Evolutionary conservation across 1,140 invertebrate species (phyloP).

Genomic region (Cylas formicarius): DNA sequence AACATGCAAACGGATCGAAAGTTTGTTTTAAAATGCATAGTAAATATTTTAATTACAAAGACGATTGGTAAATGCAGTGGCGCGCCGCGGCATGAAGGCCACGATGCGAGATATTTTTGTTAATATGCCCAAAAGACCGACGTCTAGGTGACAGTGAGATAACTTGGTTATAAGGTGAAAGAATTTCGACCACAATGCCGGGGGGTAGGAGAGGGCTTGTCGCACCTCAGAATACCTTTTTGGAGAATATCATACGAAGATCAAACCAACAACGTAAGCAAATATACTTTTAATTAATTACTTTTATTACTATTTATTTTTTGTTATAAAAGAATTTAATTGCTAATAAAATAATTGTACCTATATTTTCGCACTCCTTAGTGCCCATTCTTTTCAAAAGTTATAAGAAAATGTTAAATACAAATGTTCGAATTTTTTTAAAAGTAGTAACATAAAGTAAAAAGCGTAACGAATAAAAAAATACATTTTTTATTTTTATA

Average conservation of each 20-base stretch:
- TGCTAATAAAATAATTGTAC: too few species aligned
- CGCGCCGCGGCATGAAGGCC: neutral
- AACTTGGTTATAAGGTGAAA: too few species aligned
- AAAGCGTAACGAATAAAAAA: too few species aligned
- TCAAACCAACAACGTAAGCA: conserved; percentile 95
- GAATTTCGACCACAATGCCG: conserved; percentile 58
- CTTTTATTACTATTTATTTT: too few species aligned
- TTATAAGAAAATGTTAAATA: too few species aligned
- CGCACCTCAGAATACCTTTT: conserved; percentile 98
- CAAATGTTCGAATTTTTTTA: too few species aligned
- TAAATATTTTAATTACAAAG: neutral
- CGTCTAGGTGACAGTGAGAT: conserved; percentile 13
- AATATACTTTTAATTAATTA: too few species aligned
- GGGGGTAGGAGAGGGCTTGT: conserved; percentile 94
- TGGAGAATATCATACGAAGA: conserved; percentile 97
- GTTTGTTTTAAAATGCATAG: neutral
- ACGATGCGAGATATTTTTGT: neutral
- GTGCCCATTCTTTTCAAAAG: too few species aligned
- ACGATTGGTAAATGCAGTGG: neutral
- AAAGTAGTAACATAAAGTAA: too few species aligned
- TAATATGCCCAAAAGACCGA: conserved; percentile 2
- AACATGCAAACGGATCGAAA: neutral
- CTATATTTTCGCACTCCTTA: too few species aligned
- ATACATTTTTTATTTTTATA: too few species aligned
- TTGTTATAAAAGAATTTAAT: too few species aligned